These are phyloP conservation scores for Sakesphorus luctuosus DNA, from an alignment of 2,113 vertebrate species.

Conservation along the genomic window DNA sequence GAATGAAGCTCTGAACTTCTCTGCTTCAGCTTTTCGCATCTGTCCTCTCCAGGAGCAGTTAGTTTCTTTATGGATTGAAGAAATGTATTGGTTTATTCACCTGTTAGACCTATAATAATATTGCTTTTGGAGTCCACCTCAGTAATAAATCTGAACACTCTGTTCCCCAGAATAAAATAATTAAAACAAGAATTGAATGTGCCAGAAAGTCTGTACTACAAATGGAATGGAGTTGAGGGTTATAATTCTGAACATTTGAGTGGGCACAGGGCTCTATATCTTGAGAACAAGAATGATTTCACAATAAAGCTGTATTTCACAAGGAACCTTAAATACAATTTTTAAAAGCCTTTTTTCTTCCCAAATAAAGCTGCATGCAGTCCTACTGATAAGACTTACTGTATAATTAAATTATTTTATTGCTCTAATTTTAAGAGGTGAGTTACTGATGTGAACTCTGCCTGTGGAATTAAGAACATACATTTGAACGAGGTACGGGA, in stretches of 20 bases:
- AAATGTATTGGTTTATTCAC: constrained; percentile 75
- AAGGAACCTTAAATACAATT: constrained; percentile 62
- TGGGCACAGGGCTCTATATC: constrained; percentile 40
- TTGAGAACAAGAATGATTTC: constrained; percentile 67
- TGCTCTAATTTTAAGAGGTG: not conserved
- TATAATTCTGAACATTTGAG: constrained; percentile 69
- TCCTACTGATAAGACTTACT: not conserved
- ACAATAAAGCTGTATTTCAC: constrained; percentile 69
- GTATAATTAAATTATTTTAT: not conserved
- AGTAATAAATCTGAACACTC: constrained; percentile 71
- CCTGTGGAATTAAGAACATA: not conserved
- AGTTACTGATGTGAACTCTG: not conserved
- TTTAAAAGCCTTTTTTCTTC: not conserved
- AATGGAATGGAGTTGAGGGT: constrained; percentile 55
- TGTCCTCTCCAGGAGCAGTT: constrained; percentile 59
- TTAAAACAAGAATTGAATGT: constrained; percentile 73
- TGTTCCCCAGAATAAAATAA: constrained; percentile 73
- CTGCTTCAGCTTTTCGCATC: constrained; percentile 44
- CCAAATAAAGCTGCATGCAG: constrained; percentile 11
- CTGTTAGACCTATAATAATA: constrained; percentile 74
- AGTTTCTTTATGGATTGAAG: constrained; percentile 66
- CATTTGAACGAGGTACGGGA: not conserved
- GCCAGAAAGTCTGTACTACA: constrained; percentile 64
- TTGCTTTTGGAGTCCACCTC: constrained; percentile 64
- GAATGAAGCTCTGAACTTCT: constrained; percentile 17